Evolutionary conservation across 2,113 vertebrate species (phyloP), one percentile per base, ranked within the genome.

Genomic region (Microcebus jonahi): DNA sequence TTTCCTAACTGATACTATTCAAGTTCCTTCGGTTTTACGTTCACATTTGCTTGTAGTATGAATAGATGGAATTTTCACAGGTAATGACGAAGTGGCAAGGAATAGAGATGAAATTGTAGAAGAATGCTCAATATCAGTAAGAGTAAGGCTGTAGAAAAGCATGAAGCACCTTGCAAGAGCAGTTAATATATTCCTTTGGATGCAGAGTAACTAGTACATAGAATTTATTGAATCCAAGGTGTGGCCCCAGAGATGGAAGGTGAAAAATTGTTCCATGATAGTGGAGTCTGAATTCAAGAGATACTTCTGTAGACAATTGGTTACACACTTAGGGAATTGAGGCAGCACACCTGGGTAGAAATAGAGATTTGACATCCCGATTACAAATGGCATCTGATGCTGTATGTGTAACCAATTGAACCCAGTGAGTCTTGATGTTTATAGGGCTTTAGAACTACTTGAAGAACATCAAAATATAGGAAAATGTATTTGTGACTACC

Each of bases 401-500:
- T 48, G 2, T 55, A 53, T 70, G 8, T 76, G 45, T 93, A 63
- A 80, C 29, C 55, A 23, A 71, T 13, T 48, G 59, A 94, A 80
- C 7, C 18, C 23, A 94, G 29, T 55, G 31, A 8, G 6, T 68
- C 55, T 77, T 39, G 36, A 86, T 73, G 29, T 91, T 82, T 85
- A 75, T 11, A 48, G 21, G 50, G 39, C 59, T 89, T 97, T 39
- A 85, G 53, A 94, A 67, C 10, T 25, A 86, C 42, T 36, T 70
- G 31, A 84, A 88, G 25, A 73, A 68, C 48, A 61, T 79, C 57
- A 83, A 96, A 90, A 71, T 39, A 14, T 20, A 79, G 61, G 34
- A 82, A 92, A 94, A 88, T 85, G 20, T 50, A n/a, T 73, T 75
- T 90, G 25, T 73, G 42, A 92, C 61, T 90, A 86, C 68, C 34